Evolutionary conservation across 1,140 invertebrate genomes (phyloP).

Genomic region (Drosophila setifemur): DNA sequence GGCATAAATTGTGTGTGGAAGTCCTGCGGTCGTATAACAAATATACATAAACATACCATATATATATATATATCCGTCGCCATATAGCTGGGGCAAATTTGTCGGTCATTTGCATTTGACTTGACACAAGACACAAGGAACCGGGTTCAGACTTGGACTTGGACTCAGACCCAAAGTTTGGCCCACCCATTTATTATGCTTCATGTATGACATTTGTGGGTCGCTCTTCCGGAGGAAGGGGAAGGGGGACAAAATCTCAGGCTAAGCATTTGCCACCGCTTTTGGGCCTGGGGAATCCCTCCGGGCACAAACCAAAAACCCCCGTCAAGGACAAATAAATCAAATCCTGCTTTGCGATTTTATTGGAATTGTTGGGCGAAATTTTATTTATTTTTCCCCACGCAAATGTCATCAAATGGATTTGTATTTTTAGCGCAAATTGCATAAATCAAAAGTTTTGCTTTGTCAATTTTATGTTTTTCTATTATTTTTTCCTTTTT

Average conservation of each 20-base stretch:
- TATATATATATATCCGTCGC: conserved; percentile 14
- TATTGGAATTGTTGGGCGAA: conserved; percentile 77
- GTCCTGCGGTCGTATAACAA: conserved; percentile 26
- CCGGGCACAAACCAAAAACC: conserved; percentile 24
- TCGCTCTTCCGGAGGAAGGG: neutral
- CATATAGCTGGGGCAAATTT: conserved; percentile 51
- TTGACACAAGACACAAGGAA: conserved; percentile 51
- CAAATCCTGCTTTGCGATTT: conserved; percentile 63
- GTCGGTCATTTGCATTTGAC: conserved; percentile 56
- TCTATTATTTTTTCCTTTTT: neutral
- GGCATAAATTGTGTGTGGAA: conserved; percentile 41
- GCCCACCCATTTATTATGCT: conserved; percentile 64
- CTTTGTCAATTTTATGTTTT: conserved; percentile 30
- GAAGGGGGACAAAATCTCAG: conserved; percentile 1
- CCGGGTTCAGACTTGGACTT: neutral
- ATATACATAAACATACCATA: conserved; percentile 25
- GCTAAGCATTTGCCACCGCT: conserved; percentile 49
- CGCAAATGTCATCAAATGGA: conserved; percentile 73
- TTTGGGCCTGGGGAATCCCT: conserved; percentile 50
- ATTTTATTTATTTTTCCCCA: conserved; percentile 53
- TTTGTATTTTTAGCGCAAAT: conserved; percentile 77
- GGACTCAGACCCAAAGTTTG: conserved; percentile 49
- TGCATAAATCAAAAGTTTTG: conserved; percentile 79
- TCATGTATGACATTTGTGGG: conserved; percentile 57
- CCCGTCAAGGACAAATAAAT: conserved; percentile 44